These are phyloP conservation scores for Cinclus mexicanus DNA, from an alignment of 2,113 vertebrate genomes.

Conservation along the genomic window DNA sequence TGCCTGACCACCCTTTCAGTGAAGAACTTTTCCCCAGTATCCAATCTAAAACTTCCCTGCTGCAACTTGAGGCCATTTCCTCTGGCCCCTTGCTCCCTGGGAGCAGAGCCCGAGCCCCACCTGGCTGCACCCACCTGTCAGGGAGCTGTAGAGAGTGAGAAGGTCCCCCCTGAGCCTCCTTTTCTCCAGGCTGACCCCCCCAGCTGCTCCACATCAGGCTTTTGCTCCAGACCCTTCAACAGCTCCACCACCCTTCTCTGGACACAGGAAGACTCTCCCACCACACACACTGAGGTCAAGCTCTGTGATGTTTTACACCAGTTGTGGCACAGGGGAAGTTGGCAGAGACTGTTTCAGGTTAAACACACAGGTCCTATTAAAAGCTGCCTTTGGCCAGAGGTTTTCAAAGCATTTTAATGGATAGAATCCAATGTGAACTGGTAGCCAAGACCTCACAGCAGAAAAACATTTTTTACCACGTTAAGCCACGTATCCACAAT, in stretches of 20 bases:
- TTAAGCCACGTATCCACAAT: background rate
- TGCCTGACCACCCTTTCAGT: background rate
- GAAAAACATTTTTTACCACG: background rate
- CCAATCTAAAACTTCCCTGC: background rate
- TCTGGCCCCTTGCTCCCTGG: background rate
- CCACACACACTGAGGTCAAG: background rate
- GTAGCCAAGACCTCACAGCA: background rate
- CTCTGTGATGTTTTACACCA: background rate
- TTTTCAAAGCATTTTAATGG: background rate
- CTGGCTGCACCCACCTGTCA: background rate
- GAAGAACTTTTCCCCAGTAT: background rate
- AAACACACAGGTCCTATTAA: background rate
- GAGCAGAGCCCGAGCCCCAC: background rate
- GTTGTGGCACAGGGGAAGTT: background rate
- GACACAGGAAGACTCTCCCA: fast-evolving
- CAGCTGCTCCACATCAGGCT: background rate
- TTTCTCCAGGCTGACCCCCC: background rate
- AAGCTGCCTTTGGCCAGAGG: background rate
- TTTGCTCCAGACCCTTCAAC: background rate
- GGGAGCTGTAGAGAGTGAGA: background rate
- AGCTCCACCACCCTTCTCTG: background rate
- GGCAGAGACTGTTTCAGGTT: background rate
- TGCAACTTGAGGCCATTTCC: background rate
- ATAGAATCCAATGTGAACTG: background rate
- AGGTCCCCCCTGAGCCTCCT: background rate